Conservation (phyloP, 2,797 vertebrate species). For the Echeneis naucrates region DNA sequence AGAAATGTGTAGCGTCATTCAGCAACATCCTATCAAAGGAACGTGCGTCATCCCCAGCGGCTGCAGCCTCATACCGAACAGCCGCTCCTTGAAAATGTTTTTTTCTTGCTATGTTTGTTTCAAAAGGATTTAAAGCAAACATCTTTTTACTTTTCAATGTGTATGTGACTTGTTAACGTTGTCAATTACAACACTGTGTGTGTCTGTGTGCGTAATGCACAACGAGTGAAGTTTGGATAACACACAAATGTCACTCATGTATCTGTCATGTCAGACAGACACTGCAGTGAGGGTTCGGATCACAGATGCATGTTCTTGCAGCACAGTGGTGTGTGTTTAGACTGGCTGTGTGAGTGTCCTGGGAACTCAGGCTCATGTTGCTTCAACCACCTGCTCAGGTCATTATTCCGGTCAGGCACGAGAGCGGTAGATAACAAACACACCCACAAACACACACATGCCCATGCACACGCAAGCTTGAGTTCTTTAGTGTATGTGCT, state of each 20-base stretch:
- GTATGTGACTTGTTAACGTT: not conserved
- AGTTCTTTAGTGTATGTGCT: slow-evolving; percentile 9
- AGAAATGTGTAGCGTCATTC: slow-evolving; percentile 14
- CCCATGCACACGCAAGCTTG: slow-evolving; percentile 11
- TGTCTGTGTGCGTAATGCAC: not conserved
- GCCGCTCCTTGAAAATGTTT: not conserved
- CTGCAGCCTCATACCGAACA: not conserved
- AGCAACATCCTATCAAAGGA: slow-evolving; percentile 38
- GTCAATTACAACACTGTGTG: not conserved
- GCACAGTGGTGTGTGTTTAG: slow-evolving; percentile 64
- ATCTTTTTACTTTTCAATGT: not conserved
- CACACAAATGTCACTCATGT: slow-evolving; percentile 6
- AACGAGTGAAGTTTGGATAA: not conserved
- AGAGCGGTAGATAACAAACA: slow-evolving; percentile 27
- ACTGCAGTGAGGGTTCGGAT: slow-evolving; percentile 31
- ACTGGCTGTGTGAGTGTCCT: slow-evolving; percentile 57
- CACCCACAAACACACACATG: not conserved
- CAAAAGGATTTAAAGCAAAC: too few relatives aligned
- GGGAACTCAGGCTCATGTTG: slow-evolving; percentile 62
- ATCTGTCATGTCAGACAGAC: slow-evolving; percentile 41
- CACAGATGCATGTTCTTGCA: slow-evolving; percentile 61
- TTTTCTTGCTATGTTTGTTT: slow-evolving; percentile 2
- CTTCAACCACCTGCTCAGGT: slow-evolving; percentile 72
- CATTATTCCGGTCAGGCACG: slow-evolving; percentile 60
- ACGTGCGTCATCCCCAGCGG: slow-evolving; percentile 4